These are phyloP conservation scores for Hololepta plana DNA, from an alignment of 2,888 invertebrate genomes.

Conservation along the genomic window DNA sequence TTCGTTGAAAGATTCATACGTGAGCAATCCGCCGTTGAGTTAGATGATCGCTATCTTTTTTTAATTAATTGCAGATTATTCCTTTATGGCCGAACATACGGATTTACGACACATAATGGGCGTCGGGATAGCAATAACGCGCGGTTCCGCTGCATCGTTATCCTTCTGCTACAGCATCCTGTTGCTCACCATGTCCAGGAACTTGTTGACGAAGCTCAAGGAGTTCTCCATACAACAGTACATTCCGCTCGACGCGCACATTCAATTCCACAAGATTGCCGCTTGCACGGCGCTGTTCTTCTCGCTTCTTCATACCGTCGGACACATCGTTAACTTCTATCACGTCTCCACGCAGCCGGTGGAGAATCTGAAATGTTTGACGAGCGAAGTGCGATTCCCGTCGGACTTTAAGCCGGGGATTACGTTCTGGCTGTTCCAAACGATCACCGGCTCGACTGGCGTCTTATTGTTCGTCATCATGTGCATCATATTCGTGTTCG, in stretches of 20 bases:
- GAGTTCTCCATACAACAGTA: constrained; percentile 89
- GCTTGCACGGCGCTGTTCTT: constrained; percentile 90
- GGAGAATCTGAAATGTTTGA: constrained; percentile 80
- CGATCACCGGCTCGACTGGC: constrained; percentile 78
- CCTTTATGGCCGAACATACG: constrained; percentile 90
- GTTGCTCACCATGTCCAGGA: constrained; percentile 81
- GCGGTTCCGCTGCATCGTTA: constrained; percentile 84
- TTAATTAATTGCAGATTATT: constrained; percentile 48
- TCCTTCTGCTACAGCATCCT: constrained; percentile 89
- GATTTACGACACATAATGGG: constrained; percentile 95
- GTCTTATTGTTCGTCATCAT: constrained; percentile 76
- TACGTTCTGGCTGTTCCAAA: constrained; percentile 89
- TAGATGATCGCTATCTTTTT: constrained; percentile 3
- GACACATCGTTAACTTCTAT: constrained; percentile 94
- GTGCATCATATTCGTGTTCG: constrained; percentile 93
- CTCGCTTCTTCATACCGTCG: constrained; percentile 79
- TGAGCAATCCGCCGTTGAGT: constrained; percentile 31
- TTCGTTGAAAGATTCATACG: constrained; percentile 90
- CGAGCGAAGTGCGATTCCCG: constrained; percentile 83
- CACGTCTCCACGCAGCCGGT: constrained; percentile 92
- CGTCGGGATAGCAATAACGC: constrained; percentile 85
- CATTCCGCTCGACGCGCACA: constrained; percentile 85
- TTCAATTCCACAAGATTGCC: constrained; percentile 93
- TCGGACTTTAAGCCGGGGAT: constrained; percentile 90
- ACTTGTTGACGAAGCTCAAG: constrained; percentile 81